These are phyloP conservation scores for Chrysopa pallens DNA, from an alignment of 1,140 invertebrate species.

Conservation along the genomic window DNA sequence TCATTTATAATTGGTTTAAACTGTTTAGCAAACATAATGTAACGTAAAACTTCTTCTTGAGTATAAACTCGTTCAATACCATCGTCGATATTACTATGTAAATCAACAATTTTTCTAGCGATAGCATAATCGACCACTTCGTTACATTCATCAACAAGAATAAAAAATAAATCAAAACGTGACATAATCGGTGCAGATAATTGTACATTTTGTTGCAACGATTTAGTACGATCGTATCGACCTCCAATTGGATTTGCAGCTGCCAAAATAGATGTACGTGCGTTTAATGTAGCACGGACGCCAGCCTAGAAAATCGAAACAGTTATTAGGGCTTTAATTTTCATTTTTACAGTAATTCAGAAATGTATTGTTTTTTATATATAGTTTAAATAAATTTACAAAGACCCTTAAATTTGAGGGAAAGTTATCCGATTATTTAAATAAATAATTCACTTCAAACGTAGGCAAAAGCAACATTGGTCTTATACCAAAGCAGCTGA, in stretches of 20 bases:
- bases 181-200: slow-evolving; percentile 98
- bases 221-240: slow-evolving; percentile 86
- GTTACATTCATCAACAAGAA: slow-evolving; percentile 90
- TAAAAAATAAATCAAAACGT: slow-evolving; percentile 97
- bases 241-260: slow-evolving; percentile 98
- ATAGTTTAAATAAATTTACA: no score
- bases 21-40: slow-evolving; percentile 90
- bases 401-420: no score
- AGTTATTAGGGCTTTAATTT: no score
- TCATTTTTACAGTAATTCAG: no score
- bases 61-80: slow-evolving; percentile 64
- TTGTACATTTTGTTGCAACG: slow-evolving; percentile 86
- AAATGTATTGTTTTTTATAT: no score
- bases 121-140: slow-evolving; percentile 93
- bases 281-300: slow-evolving; percentile 92
- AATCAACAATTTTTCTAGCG: slow-evolving; percentile 85
- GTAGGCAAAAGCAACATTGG: no score
- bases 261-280: slow-evolving; percentile 92
- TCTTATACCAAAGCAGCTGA: no score
- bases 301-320: slow-evolving; percentile 68
- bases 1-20: slow-evolving; percentile 84
- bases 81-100: slow-evolving; percentile 69
- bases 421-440: no score
- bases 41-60: slow-evolving; percentile 74
- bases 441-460: no score